These are phyloP conservation scores for Ophion slaviceki DNA, from an alignment of 2,888 invertebrate species.

Conservation along the genomic window DNA sequence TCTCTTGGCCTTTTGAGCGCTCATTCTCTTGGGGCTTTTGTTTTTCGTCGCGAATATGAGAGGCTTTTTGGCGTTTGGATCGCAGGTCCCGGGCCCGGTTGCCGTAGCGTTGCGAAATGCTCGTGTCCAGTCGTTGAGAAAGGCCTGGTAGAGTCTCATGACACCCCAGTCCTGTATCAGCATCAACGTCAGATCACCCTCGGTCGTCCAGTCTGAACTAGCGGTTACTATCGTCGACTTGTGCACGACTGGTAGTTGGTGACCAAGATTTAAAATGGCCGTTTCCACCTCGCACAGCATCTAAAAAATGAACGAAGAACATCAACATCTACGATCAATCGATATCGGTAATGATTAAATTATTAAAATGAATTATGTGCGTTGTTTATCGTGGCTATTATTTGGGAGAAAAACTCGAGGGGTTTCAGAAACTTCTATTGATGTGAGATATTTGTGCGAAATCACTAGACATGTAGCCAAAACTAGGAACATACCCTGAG, in stretches of 20 bases:
- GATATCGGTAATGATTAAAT: neutral
- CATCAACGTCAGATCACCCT: conserved; percentile 85
- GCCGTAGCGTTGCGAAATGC: conserved; percentile 83
- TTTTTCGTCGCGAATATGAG: conserved; percentile 72
- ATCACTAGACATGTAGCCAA: neutral
- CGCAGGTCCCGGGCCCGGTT: conserved; percentile 78
- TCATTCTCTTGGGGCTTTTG: conserved; percentile 53
- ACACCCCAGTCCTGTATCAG: conserved; percentile 87
- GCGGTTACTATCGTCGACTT: conserved; percentile 80
- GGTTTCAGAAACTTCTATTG: no score
- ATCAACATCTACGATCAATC: neutral
- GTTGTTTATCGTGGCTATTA: neutral
- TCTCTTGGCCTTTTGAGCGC: conserved; percentile 63
- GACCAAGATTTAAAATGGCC: conserved; percentile 84
- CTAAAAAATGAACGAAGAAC: conserved; percentile 69
- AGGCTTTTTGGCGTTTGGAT: conserved; percentile 72
- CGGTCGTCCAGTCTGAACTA: conserved; percentile 83
- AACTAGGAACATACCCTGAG: conserved; percentile 74
- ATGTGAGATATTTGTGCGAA: no score
- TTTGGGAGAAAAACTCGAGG: no score
- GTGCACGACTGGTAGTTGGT: conserved; percentile 77
- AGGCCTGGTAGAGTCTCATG: conserved; percentile 86
- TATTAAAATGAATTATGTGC: neutral
- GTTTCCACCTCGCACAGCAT: conserved; percentile 87
- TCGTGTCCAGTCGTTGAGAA: conserved; percentile 86